Conservation (phyloP, 2,113 vertebrate genomes). For the Benitochromis conjunctus region DNA sequence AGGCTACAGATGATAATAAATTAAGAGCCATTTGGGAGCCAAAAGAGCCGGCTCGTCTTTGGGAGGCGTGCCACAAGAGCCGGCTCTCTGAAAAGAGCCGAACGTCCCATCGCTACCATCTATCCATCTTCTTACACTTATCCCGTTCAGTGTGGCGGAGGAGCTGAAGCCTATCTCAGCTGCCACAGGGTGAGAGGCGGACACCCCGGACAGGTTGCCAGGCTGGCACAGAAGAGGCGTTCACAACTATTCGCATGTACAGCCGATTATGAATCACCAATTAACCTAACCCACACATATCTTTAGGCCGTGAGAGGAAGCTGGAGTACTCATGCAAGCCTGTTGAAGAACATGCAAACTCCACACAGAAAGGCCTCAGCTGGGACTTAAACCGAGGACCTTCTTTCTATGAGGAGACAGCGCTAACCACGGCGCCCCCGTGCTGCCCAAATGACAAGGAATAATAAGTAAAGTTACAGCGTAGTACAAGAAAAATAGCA, state of each 20-base stretch:
- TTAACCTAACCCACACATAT: not conserved
- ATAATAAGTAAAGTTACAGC: not conserved
- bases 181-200: not conserved
- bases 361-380: not conserved
- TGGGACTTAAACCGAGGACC: not conserved
- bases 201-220: not conserved
- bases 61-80: too few relatives aligned
- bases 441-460: not conserved
- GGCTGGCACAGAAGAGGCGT: fast-evolving
- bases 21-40: too few relatives aligned
- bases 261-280: not conserved
- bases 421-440: fast-evolving
- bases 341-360: not conserved
- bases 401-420: not conserved
- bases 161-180: not conserved
- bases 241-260: not conserved
- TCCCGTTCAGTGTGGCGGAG: not conserved
- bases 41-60: too few relatives aligned
- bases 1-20: too few relatives aligned
- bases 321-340: not conserved
- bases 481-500: not conserved
- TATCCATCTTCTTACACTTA: not conserved
- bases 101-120: too few relatives aligned
- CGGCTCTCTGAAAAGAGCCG: too few relatives aligned
- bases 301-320: not conserved